Percentiles rank a stretch among this genome's conserved stretches.
phyloP scores from a whole-genome alignment of 2,888 invertebrate species.

The Gordius sp. region DNA sequence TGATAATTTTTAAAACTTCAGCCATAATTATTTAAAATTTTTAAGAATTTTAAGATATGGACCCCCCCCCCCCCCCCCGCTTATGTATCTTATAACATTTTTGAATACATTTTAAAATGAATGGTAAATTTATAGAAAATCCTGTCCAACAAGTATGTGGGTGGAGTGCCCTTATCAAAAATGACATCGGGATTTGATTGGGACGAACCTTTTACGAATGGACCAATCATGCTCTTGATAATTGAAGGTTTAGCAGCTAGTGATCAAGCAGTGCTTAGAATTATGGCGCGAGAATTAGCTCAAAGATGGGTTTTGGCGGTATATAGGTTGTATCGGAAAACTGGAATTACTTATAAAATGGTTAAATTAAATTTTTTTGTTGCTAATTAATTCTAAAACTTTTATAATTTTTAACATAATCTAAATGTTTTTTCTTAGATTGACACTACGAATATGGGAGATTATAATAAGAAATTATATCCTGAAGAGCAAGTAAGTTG shows the following conservation, averaged over 20 bases:
- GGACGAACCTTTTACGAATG: background rate
- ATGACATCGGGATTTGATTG: background rate
- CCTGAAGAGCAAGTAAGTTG: no score
- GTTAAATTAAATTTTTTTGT: background rate
- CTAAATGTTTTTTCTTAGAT: no score
- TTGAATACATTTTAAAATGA: background rate
- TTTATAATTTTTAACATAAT: background rate
- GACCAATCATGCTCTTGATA: background rate
- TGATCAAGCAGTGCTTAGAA: background rate
- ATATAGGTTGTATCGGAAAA: background rate
- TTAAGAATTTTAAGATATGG: background rate
- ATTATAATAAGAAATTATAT: no score
- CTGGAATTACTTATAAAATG: no score
- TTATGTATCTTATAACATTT: no score
- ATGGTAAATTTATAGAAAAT: background rate
- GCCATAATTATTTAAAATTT: background rate
- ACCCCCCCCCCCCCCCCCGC: no score
- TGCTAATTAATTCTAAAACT: background rate
- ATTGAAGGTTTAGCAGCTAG: slow-evolving; percentile 11
- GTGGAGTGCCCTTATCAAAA: background rate
- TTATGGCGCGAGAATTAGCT: background rate
- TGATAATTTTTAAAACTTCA: no score
- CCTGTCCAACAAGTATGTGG: background rate
- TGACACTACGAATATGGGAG: no score
- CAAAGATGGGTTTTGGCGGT: background rate